phyloP scores from a whole-genome alignment of 2,797 vertebrate genomes.

The Eupleurogrammus muticus region DNA sequence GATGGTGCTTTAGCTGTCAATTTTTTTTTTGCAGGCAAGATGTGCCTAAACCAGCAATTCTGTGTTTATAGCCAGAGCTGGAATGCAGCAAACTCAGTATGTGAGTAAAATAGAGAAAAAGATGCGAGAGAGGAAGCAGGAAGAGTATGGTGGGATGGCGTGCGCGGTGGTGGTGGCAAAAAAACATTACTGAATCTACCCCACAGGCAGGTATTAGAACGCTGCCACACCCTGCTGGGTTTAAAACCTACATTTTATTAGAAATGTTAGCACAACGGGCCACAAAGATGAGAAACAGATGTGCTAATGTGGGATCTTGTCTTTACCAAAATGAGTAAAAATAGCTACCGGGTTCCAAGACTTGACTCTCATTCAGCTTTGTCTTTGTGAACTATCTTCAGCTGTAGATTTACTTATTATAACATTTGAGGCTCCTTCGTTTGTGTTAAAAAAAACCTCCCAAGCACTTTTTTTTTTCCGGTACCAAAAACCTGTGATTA shows the following conservation, averaged over 20 bases:
- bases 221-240: conserved; percentile 3
- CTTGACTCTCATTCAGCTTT: conserved; percentile 6
- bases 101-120: conserved; percentile 15
- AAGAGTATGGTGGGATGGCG: not conserved
- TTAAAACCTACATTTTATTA: conserved; percentile 29
- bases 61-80: conserved; percentile 27
- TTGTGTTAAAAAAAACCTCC: conserved; percentile 18
- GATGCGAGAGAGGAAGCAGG: conserved; percentile 11
- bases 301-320: conserved; percentile 8
- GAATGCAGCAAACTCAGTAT: conserved; percentile 37
- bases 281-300: not conserved
- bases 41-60: conserved; percentile 22
- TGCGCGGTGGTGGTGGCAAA: not conserved
- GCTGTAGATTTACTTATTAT: conserved; percentile 23
- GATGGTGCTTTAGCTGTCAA: not conserved
- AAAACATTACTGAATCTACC: not conserved
- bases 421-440: conserved; percentile 18
- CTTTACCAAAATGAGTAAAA: conserved; percentile 3
- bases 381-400: conserved; percentile 16
- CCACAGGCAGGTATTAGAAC: conserved; percentile 9
- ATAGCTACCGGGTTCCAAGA: not conserved
- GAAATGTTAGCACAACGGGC: conserved; percentile 16
- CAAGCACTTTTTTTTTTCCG: conserved; percentile 14
- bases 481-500: conserved; percentile 37
- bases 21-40: conserved; percentile 3